These are phyloP conservation scores for Micrasema longulum DNA, from an alignment of 1,140 invertebrate species.

Conservation along the genomic window DNA sequence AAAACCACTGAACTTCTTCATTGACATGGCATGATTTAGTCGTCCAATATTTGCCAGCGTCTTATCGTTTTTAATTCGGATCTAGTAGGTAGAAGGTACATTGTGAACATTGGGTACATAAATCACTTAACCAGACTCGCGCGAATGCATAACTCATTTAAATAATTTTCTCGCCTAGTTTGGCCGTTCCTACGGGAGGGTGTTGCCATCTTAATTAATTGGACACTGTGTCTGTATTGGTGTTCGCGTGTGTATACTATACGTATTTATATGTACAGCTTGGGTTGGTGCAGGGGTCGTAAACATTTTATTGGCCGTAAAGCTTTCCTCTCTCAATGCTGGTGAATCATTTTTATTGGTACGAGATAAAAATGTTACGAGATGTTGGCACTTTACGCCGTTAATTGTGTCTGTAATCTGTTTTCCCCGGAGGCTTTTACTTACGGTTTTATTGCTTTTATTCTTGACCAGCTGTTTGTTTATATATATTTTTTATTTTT, in stretches of 20 bases:
- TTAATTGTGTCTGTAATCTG: constrained; percentile 17
- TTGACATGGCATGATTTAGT: no score
- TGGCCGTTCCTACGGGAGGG: background rate
- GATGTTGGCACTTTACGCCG: constrained; percentile 6
- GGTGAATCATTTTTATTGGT: constrained; percentile 30
- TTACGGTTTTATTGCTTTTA: background rate
- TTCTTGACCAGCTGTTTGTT: background rate
- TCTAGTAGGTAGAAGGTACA: no score
- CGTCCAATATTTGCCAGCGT: no score
- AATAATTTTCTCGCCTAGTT: background rate
- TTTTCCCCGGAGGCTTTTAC: background rate
- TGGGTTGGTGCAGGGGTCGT: constrained; percentile 4
- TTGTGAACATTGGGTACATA: no score
- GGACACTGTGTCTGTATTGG: background rate
- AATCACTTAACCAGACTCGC: background rate
- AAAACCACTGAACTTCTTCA: no score
- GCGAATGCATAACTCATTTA: background rate
- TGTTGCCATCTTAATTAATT: constrained; percentile 7
- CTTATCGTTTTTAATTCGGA: no score
- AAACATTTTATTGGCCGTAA: constrained; percentile 29
- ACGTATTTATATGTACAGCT: background rate
- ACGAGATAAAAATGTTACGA: background rate
- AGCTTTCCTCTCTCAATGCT: constrained; percentile 25
- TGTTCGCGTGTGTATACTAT: background rate
- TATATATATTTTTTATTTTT: background rate